Evolutionary conservation across 2,888 invertebrate species (phyloP).

Genomic region (Harpalus rubripes): DNA sequence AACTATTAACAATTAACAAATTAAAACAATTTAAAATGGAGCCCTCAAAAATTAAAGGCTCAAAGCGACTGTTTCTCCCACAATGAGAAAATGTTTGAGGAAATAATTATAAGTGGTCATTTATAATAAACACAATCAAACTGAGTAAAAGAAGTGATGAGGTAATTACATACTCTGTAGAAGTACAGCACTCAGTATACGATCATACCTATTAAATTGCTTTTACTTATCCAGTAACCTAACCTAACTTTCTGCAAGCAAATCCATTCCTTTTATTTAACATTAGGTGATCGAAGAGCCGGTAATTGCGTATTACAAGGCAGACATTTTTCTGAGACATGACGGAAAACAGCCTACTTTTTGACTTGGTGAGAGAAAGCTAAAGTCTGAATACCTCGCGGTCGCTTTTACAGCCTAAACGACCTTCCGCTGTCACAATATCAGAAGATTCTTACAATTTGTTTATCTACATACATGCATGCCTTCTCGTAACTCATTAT

Average conservation of each 20-base stretch:
- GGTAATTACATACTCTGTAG: background rate
- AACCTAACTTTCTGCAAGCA: constrained; percentile 11
- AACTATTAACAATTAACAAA: too few relatives aligned
- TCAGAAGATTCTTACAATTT: constrained; percentile 50
- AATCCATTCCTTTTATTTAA: background rate
- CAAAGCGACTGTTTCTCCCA: too few relatives aligned
- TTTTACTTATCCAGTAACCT: constrained; percentile 14
- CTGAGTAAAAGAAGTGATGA: background rate
- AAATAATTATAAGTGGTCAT: background rate
- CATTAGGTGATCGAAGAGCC: background rate
- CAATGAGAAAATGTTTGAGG: background rate
- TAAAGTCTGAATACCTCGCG: constrained; percentile 51
- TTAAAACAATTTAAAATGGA: too few relatives aligned
- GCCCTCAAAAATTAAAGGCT: too few relatives aligned
- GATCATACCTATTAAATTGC: background rate
- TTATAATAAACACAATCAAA: background rate
- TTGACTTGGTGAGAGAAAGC: constrained; percentile 60
- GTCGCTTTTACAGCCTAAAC: constrained; percentile 35
- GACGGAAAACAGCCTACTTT: constrained; percentile 61
- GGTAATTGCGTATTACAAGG: constrained; percentile 48
- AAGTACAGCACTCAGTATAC: background rate
- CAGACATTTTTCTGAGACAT: constrained; percentile 57
- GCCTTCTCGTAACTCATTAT: constrained; percentile 23
- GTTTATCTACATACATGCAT: constrained; percentile 47
- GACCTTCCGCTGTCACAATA: constrained; percentile 58